phyloP scores from a whole-genome alignment of 2,113 vertebrate genomes.

The Dasyurus viverrinus region DNA sequence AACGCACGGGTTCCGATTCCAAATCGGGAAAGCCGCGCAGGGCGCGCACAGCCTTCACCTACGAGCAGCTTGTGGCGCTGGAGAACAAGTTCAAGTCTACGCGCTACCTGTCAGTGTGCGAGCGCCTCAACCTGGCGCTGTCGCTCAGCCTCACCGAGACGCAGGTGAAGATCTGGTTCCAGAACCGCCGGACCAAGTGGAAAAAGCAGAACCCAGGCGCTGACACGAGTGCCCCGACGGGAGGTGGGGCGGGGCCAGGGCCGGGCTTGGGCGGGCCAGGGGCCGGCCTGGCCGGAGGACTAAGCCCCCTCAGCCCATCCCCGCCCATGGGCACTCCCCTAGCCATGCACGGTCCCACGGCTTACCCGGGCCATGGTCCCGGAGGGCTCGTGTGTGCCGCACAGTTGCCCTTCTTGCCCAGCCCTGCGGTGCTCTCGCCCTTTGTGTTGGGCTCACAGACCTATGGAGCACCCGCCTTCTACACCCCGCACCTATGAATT shows the following conservation, averaged over 20 bases:
- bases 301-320: constrained; percentile 92
- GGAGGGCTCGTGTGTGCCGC: constrained; percentile 92
- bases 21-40: constrained; percentile 95
- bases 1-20: constrained; percentile 90
- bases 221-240: constrained; percentile 92
- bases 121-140: constrained; percentile 94
- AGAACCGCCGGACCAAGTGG: constrained; percentile 96
- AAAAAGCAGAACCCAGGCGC: constrained; percentile 97
- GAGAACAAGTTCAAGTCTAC: constrained; percentile 98
- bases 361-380: constrained; percentile 89
- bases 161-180: constrained; percentile 97
- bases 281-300: constrained; percentile 84
- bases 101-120: constrained; percentile 94
- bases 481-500: constrained; percentile 94
- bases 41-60: constrained; percentile 96
- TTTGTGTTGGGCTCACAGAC: constrained; percentile 97
- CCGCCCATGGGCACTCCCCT: constrained; percentile 92
- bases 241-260: constrained; percentile 76
- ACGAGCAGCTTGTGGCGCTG: constrained; percentile 96
- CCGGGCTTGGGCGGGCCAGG: constrained; percentile 78
- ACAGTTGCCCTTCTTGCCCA: constrained; percentile 95
- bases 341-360: constrained; percentile 91
- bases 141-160: constrained; percentile 95
- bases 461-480: constrained; percentile 95
- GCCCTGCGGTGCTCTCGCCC: constrained; percentile 94